Conservation (phyloP, 2,113 vertebrate species). For the Azemiops feae region DNA sequence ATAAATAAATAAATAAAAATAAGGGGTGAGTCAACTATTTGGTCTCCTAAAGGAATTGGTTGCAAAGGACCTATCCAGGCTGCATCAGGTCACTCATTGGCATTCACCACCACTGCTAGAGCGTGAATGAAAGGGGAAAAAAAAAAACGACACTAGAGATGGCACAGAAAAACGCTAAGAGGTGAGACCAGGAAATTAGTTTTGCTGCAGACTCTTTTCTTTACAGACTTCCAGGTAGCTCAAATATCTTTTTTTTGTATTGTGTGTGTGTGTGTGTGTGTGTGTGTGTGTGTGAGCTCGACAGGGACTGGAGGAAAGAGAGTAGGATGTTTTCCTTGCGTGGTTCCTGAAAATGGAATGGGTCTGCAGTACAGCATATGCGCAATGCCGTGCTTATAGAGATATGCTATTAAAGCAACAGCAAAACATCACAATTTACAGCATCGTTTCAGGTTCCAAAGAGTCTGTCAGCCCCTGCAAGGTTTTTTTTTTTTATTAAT, state of each 20-base stretch:
- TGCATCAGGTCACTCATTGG: slow-evolving; percentile 4
- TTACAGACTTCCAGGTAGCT: neutral
- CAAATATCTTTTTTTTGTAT: neutral
- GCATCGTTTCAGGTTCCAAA: neutral
- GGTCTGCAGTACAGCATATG: neutral
- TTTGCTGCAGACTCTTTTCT: neutral
- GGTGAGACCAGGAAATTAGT: slow-evolving; percentile 10
- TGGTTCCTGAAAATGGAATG: neutral
- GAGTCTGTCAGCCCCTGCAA: neutral
- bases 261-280: too few species aligned
- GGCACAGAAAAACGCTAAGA: slow-evolving; percentile 1
- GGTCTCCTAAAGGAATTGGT: slow-evolving; percentile 15
- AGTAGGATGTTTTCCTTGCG: neutral
- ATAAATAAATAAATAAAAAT: neutral
- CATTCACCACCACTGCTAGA: slow-evolving; percentile 25
- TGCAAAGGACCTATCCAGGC: neutral
- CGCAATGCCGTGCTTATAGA: neutral
- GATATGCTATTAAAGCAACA: neutral
- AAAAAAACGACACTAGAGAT: slow-evolving; percentile 7
- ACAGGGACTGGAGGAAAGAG: too few species aligned
- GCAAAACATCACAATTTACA: neutral
- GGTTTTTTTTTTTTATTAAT: neutral
- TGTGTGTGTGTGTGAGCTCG: too few species aligned
- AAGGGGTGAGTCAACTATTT: slow-evolving; percentile 1
- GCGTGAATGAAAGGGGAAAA: slow-evolving; percentile 16